These are phyloP conservation scores for Lepidocyrtinus sp. DNA, from an alignment of 2,888 invertebrate genomes.

Conservation along the genomic window DNA sequence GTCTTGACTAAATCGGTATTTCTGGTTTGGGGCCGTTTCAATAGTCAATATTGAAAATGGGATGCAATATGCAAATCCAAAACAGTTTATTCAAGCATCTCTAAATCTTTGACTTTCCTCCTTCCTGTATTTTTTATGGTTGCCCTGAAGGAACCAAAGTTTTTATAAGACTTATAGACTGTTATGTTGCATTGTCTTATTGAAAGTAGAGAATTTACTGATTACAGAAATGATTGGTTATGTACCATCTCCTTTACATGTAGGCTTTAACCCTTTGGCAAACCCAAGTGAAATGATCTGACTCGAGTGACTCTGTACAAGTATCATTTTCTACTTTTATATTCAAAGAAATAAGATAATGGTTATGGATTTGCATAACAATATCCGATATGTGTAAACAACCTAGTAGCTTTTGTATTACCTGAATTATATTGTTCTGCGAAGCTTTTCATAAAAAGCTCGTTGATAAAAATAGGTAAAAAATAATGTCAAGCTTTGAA, in stretches of 20 bases:
- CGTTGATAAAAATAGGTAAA: conserved; percentile 6
- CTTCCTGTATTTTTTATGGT: no score
- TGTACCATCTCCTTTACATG: no score
- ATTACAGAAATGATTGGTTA: background rate
- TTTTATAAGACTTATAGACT: no score
- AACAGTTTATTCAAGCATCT: conserved; percentile 9
- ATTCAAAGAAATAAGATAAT: conserved; percentile 9
- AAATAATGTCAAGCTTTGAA: no score
- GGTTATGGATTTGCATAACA: background rate
- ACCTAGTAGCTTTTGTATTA: background rate
- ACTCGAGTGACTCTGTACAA: background rate
- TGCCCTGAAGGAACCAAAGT: background rate
- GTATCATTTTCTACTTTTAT: conserved; percentile 9
- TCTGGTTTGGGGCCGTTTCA: background rate
- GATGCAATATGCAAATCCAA: conserved; percentile 50
- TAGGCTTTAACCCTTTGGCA: conserved; percentile 13
- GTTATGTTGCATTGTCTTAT: no score
- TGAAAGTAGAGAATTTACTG: background rate
- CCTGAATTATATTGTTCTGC: background rate
- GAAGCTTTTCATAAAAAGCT: conserved; percentile 11
- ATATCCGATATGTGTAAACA: background rate
- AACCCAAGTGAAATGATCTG: background rate
- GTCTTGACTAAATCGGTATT: background rate
- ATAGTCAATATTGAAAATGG: background rate
- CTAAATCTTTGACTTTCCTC: no score